A percentile compares a stretch with the other conserved stretches of the same genome.
Evolutionary conservation across 1,140 invertebrate genomes (phyloP).

Genomic region (Drosophila saltans): DNA sequence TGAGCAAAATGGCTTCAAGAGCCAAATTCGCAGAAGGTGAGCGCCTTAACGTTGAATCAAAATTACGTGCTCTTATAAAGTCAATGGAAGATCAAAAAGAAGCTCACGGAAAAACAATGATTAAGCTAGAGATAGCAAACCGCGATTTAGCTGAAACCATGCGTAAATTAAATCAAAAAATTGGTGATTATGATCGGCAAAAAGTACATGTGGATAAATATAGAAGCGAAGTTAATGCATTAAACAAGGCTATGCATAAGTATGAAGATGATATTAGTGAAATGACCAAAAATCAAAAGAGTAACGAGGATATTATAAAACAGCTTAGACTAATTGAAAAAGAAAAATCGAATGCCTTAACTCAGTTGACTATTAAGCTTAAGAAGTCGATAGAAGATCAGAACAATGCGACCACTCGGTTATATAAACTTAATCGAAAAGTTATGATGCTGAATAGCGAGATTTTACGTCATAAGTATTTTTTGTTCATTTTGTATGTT

Average conservation of each 20-base stretch:
- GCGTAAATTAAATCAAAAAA: too few relatives aligned
- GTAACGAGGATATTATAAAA: constrained; percentile 57
- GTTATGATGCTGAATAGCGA: constrained; percentile 46
- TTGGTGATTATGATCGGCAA: constrained; percentile 49
- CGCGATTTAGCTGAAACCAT: constrained; percentile 34
- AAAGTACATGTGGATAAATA: constrained; percentile 56
- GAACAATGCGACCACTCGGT: constrained; percentile 34
- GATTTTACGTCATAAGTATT: constrained; percentile 47
- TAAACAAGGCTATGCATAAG: constrained; percentile 47
- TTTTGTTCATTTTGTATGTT: not conserved
- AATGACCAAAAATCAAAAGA: constrained; percentile 43
- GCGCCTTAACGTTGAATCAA: constrained; percentile 49
- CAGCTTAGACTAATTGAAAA: constrained; percentile 48
- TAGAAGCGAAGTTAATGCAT: constrained; percentile 46
- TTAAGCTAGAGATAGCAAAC: constrained; percentile 40
- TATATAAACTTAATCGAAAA: constrained; percentile 49
- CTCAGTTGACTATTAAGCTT: constrained; percentile 32
- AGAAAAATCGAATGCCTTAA: constrained; percentile 43
- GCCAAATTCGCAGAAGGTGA: constrained; percentile 51
- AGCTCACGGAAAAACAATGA: constrained; percentile 40
- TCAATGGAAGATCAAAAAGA: constrained; percentile 58
- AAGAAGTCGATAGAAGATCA: constrained; percentile 49
- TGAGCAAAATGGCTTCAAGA: constrained; percentile 52
- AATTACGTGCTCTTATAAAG: constrained; percentile 46
- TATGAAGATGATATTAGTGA: constrained; percentile 57